Evolutionary conservation across 2,888 invertebrate species (phyloP).

Genomic region (Stegana nigrithorax): DNA sequence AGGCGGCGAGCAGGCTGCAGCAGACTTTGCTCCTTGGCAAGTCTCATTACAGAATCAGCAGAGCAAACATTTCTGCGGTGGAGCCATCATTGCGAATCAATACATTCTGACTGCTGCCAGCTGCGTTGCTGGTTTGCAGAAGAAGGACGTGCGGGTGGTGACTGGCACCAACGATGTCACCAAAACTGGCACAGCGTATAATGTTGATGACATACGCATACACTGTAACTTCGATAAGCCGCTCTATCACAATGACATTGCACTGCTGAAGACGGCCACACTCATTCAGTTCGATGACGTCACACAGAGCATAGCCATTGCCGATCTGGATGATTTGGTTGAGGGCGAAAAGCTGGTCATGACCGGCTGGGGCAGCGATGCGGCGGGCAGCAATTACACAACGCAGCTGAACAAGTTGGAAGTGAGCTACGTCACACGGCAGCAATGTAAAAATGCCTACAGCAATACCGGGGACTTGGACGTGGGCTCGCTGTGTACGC

Average conservation of each 20-base stretch:
- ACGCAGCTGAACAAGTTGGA: constrained; percentile 71
- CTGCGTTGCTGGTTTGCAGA: constrained; percentile 57
- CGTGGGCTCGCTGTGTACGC: constrained; percentile 72
- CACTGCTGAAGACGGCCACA: constrained; percentile 72
- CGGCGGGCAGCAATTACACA: constrained; percentile 69
- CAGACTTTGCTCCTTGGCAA: constrained; percentile 60
- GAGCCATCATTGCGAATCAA: constrained; percentile 57
- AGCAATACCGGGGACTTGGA: constrained; percentile 68
- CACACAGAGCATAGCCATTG: constrained; percentile 73
- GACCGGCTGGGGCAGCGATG: constrained; percentile 75
- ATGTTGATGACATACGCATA: constrained; percentile 46
- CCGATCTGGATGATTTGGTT: constrained; percentile 69
- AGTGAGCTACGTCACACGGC: constrained; percentile 70
- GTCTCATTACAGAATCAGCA: constrained; percentile 59
- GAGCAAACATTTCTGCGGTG: constrained; percentile 65
- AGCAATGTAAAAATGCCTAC: constrained; percentile 68
- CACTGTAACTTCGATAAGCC: constrained; percentile 64
- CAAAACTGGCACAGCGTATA: constrained; percentile 46
- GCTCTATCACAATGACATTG: constrained; percentile 74
- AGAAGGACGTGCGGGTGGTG: constrained; percentile 50
- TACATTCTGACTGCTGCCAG: constrained; percentile 65
- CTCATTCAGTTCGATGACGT: constrained; percentile 70
- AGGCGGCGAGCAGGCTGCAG: constrained; percentile 48
- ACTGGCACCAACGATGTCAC: constrained; percentile 63
- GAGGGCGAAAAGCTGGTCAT: constrained; percentile 70